These are phyloP conservation scores for Rotaria macrura DNA, from an alignment of 2,888 invertebrate genomes.

Conservation along the genomic window DNA sequence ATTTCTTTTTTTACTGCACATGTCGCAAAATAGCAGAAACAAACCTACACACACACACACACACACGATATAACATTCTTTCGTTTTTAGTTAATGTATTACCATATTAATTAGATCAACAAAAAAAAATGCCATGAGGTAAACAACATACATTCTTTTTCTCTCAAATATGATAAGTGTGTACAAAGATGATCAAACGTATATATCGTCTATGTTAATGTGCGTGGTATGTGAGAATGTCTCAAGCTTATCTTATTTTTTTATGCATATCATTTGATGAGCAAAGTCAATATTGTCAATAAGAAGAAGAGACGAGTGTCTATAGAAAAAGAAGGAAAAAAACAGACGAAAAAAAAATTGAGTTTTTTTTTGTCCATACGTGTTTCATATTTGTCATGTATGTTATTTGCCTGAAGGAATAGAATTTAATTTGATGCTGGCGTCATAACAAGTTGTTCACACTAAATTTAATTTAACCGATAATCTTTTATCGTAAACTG, in stretches of 20 bases:
- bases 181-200: conserved; percentile 15
- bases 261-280: conserved; percentile 5
- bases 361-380: neutral
- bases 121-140: conserved; percentile 3
- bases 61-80: neutral
- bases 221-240: conserved; percentile 12
- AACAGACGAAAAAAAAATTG: neutral
- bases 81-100: conserved; percentile 2
- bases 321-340: neutral
- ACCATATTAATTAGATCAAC: conserved; percentile 12
- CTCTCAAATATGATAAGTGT: conserved; percentile 7
- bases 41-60: neutral
- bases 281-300: conserved; percentile 12
- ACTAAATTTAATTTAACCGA: neutral
- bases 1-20: conserved; percentile 11
- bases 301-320: neutral
- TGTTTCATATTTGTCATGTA: neutral
- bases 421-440: neutral
- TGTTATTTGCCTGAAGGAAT: neutral
- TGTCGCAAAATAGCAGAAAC: neutral
- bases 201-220: conserved; percentile 3
- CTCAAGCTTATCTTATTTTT: conserved; percentile 5
- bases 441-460: conserved; percentile 10
- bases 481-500: neutral
- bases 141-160: conserved; percentile 1